Base-by-base conservation (phyloP, 1,140 invertebrate genomes). In the Octopus bimaculoides region DNA sequence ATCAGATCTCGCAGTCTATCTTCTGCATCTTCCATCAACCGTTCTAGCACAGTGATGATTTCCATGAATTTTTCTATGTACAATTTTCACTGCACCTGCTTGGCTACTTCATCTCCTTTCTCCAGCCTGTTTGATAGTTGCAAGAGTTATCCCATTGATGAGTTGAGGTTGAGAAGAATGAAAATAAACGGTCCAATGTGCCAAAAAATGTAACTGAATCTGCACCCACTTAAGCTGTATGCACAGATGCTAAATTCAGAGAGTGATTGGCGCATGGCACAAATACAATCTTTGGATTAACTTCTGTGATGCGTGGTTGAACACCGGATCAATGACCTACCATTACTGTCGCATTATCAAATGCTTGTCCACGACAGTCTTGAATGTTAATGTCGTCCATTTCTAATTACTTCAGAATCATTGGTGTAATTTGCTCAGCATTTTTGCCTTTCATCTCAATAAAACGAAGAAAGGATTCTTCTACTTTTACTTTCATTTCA, bases 21-120 rank as follows among this genome's bases (percentile, higher is more conserved):
- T 2, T 66, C 3, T 66, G 61, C n/a, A 66, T 66, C 61, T 66
- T 66, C 61, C 61, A n/a, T 66, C n/a, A 66, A n/a, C n/a, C 61
- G 61, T 66, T 66, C 61, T n/a, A 66, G 61, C 12, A 1, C 61
- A 66, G 12, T n/a, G 61, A 66, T n/a, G n/a, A 66, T 66, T 66
- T 66, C 61, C 61, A 3, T 14, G 61, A 66, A 66, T 66, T 66
- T 66, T 66, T 66, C 26, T 66, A 12, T 66, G 61, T 66, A 66
- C 61, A 66, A 66, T n/a, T 14, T 66, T 66, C 61, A 66, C 61
- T 14, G 61, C 61, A 66, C n/a, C 61, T 66, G 61, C 61, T 66
- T n/a, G 9, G n/a, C 61, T 66, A 66, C 61, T 66, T n/a, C 61
- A 66, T 66, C 61, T 66, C 61, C 9, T 66, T 66, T 66, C 61